These are phyloP conservation scores for Drosophila ficusphila DNA, from an alignment of 1,140 invertebrate genomes.

Conservation along the genomic window DNA sequence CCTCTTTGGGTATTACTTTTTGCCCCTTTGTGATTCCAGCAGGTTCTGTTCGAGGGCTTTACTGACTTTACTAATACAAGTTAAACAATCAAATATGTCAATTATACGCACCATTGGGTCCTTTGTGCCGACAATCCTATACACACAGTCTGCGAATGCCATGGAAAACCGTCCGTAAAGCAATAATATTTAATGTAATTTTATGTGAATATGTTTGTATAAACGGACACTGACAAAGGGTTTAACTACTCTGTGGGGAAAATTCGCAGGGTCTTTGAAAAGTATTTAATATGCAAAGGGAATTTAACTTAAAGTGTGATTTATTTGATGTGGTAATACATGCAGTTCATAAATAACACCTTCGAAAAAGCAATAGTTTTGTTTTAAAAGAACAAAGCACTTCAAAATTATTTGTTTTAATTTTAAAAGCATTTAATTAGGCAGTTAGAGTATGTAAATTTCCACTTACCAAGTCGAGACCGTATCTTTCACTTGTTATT, in stretches of 20 bases:
- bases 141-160: constrained; percentile 4
- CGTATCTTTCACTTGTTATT: not conserved
- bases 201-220: constrained; percentile 18
- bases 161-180: constrained; percentile 4
- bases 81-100: constrained; percentile 60
- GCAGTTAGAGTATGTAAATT: not conserved
- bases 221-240: not conserved
- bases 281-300: constrained; percentile 12
- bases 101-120: constrained; percentile 69
- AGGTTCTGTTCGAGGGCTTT: constrained; percentile 11
- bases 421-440: too few species aligned
- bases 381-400: too few species aligned
- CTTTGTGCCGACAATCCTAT: constrained; percentile 32
- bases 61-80: constrained; percentile 63
- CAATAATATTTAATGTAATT: constrained; percentile 65
- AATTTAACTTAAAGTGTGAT: constrained; percentile 11
- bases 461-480: not conserved
- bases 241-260: constrained; percentile 25
- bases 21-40: not conserved
- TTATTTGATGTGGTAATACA: not conserved
- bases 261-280: not conserved
- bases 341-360: too few species aligned
- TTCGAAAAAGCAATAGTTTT: too few species aligned
- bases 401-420: too few species aligned
- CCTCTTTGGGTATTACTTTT: not conserved